Conservation (phyloP, 2,797 vertebrate species). For the Protosalanx chinensis region DNA sequence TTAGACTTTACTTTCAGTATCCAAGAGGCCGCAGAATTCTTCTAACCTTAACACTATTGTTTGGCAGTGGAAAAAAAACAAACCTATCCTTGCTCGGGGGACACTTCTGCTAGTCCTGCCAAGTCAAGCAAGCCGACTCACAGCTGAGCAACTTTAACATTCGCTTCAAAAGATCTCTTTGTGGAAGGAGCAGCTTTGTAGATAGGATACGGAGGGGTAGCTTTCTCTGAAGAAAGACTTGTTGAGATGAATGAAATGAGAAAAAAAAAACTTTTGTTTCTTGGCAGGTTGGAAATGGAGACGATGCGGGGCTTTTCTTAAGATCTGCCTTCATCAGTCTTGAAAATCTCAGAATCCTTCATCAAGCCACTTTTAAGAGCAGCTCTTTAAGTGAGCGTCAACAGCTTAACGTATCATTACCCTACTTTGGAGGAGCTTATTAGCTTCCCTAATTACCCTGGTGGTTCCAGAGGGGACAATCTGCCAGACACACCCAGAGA, state of each 20-base stretch:
- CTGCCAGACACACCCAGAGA: constrained; percentile 12
- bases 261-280: background rate
- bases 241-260: constrained; percentile 44
- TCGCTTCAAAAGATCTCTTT: constrained; percentile 33
- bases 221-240: constrained; percentile 37
- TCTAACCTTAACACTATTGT: constrained; percentile 38
- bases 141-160: constrained; percentile 31
- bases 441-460: constrained; percentile 49
- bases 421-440: constrained; percentile 32
- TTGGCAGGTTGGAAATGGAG: constrained; percentile 42
- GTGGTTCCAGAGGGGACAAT: constrained; percentile 23
- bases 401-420: constrained; percentile 28
- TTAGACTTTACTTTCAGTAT: constrained; percentile 39
- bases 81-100: constrained; percentile 21
- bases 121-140: constrained; percentile 23
- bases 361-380: constrained; percentile 39
- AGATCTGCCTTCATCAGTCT: constrained; percentile 36
- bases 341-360: constrained; percentile 35
- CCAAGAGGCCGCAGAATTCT: constrained; percentile 33
- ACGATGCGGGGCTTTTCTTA: constrained; percentile 7
- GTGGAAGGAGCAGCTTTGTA: constrained; percentile 27
- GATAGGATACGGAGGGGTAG: constrained; percentile 17
- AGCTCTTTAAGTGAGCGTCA: constrained; percentile 42
- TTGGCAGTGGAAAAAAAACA: constrained; percentile 27
- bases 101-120: constrained; percentile 28